Percentiles rank a stretch among this genome's conserved stretches.
Evolutionary conservation across 2,797 vertebrate species (phyloP).

Genomic region (Uromys caudimaculatus): DNA sequence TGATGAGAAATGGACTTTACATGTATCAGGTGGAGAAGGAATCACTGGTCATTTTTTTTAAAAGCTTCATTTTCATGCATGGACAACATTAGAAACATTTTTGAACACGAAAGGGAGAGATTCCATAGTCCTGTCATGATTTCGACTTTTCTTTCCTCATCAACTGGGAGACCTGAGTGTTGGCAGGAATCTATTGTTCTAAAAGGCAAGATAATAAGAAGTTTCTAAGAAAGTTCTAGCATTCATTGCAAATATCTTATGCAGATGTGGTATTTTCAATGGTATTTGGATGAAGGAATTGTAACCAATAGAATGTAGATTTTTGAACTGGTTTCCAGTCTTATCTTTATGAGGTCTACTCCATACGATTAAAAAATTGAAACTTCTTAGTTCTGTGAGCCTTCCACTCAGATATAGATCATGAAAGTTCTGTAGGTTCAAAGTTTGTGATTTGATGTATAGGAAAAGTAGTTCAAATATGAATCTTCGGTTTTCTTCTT

Average conservation of each 20-base stretch:
- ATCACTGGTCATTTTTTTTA: constrained; percentile 31
- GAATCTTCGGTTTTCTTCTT: constrained; percentile 63
- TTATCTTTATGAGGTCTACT: constrained; percentile 30
- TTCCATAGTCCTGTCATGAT: constrained; percentile 36
- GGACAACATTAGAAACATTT: constrained; percentile 55
- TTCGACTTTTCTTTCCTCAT: constrained; percentile 57
- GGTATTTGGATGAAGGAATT: constrained; percentile 50
- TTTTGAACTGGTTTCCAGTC: constrained; percentile 38
- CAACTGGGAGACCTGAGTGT: constrained; percentile 24
- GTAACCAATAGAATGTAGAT: constrained; percentile 28
- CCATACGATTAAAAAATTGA: constrained; percentile 16
- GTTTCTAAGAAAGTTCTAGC: constrained; percentile 57
- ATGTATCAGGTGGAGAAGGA: constrained; percentile 60
- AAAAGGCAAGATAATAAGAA: constrained; percentile 67
- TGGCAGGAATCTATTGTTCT: constrained; percentile 61
- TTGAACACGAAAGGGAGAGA: constrained; percentile 59
- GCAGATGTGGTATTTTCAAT: constrained; percentile 62
- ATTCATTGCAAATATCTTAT: constrained; percentile 47
- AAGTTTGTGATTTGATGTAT: constrained; percentile 63
- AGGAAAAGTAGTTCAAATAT: constrained; percentile 50
- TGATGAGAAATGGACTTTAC: constrained; percentile 78
- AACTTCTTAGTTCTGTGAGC: constrained; percentile 18
- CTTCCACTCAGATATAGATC: background rate
- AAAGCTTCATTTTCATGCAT: constrained; percentile 62
- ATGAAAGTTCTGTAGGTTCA: constrained; percentile 50